Percentiles rank a stretch among this genome's conserved stretches.
Conservation (phyloP, 2,797 vertebrate genomes). For the Amniataba percoides region DNA sequence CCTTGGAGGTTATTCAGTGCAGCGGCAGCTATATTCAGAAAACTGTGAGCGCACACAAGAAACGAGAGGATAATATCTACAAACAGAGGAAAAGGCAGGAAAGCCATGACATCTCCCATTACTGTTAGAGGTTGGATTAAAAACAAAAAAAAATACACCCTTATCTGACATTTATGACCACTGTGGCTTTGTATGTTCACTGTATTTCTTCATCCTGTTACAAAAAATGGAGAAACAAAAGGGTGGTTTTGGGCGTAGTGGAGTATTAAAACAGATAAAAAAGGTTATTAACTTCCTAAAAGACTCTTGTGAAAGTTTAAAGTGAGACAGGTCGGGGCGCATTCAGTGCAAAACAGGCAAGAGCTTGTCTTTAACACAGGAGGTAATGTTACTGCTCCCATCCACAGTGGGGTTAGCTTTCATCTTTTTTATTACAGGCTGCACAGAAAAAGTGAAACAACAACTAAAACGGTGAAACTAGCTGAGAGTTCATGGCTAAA, state of each 20-base stretch:
- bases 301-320: neutral
- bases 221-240: neutral
- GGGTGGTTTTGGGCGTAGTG: neutral
- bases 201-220: neutral
- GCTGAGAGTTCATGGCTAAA: conserved; percentile 1
- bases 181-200: neutral
- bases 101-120: neutral
- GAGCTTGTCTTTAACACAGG: neutral
- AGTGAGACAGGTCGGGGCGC: neutral
- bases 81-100: conserved; percentile 16
- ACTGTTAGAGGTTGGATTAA: neutral
- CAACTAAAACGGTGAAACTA: neutral
- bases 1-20: conserved; percentile 47
- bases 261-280: neutral
- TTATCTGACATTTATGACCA: neutral
- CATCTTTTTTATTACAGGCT: neutral
- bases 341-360: neutral
- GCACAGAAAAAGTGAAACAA: neutral
- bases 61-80: conserved; percentile 26
- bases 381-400: neutral
- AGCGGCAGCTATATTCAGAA: conserved; percentile 30
- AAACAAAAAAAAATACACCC: neutral
- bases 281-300: neutral
- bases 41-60: conserved; percentile 26
- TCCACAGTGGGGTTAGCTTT: neutral